These are phyloP conservation scores for Nibea albiflora DNA, from an alignment of 2,113 vertebrate genomes.

Conservation along the genomic window DNA sequence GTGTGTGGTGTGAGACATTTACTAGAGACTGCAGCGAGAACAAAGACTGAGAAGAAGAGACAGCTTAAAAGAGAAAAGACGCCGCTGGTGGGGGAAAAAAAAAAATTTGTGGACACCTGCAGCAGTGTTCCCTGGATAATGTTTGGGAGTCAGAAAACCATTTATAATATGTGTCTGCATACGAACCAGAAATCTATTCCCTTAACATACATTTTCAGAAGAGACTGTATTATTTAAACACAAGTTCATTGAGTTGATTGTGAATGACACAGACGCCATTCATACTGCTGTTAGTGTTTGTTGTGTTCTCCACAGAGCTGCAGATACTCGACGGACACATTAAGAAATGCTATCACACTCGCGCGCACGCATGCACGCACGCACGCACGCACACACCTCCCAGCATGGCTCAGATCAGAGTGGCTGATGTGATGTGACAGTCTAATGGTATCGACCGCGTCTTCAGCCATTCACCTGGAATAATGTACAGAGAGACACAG, in stretches of 20 bases:
- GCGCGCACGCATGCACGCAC: slow-evolving; percentile 16
- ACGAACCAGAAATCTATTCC: too few species aligned
- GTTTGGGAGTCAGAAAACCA: too few species aligned
- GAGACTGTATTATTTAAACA: too few species aligned
- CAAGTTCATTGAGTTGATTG: neutral
- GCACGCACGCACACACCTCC: slow-evolving; percentile 9
- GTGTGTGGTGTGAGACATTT: too few species aligned
- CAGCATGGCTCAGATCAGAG: slow-evolving; percentile 15
- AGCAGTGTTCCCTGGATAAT: too few species aligned
- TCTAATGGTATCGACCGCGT: slow-evolving; percentile 57
- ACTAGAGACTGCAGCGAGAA: neutral
- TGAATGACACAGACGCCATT: neutral
- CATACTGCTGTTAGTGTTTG: neutral
- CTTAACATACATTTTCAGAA: too few species aligned
- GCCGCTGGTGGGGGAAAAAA: neutral
- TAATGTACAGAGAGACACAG: slow-evolving; percentile 31
- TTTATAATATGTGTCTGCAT: too few species aligned
- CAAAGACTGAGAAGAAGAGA: neutral
- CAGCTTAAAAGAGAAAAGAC: neutral
- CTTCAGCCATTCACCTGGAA: slow-evolving; percentile 41
- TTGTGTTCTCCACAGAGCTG: slow-evolving; percentile 2
- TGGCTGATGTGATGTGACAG: slow-evolving; percentile 56
- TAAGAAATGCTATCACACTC: neutral
- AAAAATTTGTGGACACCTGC: too few species aligned
- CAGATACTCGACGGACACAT: slow-evolving; percentile 25